Evolutionary conservation across 2,888 invertebrate species (phyloP).

Genomic region (Drosophila acutilabella): DNA sequence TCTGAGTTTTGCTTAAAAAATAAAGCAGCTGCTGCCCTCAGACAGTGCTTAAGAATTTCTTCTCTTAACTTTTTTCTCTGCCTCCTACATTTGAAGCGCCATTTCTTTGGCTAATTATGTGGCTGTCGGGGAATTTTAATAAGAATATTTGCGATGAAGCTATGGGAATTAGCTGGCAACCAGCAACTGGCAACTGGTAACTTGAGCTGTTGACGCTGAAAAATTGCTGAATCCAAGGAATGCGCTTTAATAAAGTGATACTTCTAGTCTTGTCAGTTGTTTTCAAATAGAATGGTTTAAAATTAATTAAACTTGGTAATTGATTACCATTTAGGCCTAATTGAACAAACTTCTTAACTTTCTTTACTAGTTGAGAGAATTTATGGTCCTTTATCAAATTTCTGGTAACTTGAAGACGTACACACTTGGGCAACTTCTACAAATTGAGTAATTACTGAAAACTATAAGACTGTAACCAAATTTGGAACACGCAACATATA

Average conservation of each 20-base stretch:
- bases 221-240: conserved; percentile 33
- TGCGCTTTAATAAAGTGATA: conserved; percentile 33
- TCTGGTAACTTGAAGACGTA: neutral
- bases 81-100: neutral
- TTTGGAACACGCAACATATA: neutral
- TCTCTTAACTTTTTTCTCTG: neutral
- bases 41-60: neutral
- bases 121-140: conserved; percentile 50
- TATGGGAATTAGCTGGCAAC: conserved; percentile 29
- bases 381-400: neutral
- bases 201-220: conserved; percentile 42
- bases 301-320: conserved; percentile 2
- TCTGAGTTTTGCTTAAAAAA: conserved; percentile 21
- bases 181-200: conserved; percentile 28
- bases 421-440: neutral
- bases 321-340: neutral
- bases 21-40: neutral
- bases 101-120: conserved; percentile 51
- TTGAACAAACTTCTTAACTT: neutral
- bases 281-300: conserved; percentile 4
- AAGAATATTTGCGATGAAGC: conserved; percentile 44
- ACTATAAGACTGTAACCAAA: neutral
- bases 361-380: neutral
- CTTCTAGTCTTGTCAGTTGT: conserved; percentile 2
- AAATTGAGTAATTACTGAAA: too few species aligned